Evolutionary conservation across 1,140 invertebrate species (phyloP).

Genomic region (Elysia chlorotica): DNA sequence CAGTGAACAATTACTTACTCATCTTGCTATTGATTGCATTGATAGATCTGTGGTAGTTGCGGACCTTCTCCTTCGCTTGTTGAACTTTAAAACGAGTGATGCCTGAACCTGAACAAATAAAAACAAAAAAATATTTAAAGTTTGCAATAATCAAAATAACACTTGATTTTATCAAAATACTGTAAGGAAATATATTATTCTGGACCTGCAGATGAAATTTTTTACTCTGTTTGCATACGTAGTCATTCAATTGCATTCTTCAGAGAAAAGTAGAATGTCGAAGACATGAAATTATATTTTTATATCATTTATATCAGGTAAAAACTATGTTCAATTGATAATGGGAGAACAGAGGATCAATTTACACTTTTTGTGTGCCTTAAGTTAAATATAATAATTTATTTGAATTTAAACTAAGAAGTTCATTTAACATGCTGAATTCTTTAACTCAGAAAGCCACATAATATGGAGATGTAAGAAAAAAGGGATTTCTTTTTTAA

Average conservation of each 20-base stretch:
- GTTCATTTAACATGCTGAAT: too few relatives aligned
- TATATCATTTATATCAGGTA: too few relatives aligned
- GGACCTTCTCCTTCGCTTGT: slow-evolving; percentile 57
- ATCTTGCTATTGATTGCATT: slow-evolving; percentile 21
- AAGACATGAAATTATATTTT: too few relatives aligned
- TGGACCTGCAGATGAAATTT: neutral
- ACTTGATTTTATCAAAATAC: neutral
- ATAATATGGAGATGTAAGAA: too few relatives aligned
- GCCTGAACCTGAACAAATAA: slow-evolving; percentile 47
- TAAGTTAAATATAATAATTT: too few relatives aligned
- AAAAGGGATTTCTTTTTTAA: too few relatives aligned
- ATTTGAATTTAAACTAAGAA: too few relatives aligned
- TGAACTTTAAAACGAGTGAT: slow-evolving; percentile 56
- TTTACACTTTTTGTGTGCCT: too few relatives aligned
- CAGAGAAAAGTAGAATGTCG: neutral
- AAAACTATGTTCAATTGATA: too few relatives aligned
- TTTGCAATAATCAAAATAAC: neutral
- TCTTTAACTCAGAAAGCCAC: too few relatives aligned
- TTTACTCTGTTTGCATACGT: neutral
- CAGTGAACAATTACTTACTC: neutral
- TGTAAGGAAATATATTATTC: neutral
- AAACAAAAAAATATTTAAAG: neutral
- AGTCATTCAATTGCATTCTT: neutral
- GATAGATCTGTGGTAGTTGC: slow-evolving; percentile 42
- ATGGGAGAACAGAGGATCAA: too few relatives aligned